phyloP scores from a whole-genome alignment of 2,113 vertebrate species.

The Rostratula benghalensis region DNA sequence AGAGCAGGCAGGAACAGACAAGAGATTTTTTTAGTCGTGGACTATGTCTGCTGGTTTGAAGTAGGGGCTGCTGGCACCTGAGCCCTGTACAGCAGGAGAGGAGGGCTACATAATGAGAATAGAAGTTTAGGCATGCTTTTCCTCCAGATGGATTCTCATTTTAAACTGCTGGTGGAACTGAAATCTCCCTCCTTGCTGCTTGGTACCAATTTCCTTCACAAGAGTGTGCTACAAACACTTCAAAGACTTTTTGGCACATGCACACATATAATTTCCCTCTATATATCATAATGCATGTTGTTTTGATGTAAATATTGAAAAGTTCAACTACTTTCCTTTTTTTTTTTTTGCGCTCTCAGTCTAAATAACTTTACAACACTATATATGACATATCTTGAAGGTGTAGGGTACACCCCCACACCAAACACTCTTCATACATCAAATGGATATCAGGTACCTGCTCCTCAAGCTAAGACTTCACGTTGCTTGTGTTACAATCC shows the following conservation, averaged over 20 bases:
- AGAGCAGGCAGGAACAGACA: neutral
- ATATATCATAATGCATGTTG: neutral
- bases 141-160: neutral
- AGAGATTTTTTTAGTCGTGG: neutral
- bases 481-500: neutral
- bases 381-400: neutral
- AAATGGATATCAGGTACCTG: neutral
- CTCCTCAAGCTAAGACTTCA: neutral
- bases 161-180: neutral
- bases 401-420: accelerated
- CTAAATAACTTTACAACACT: neutral
- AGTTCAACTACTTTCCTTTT: neutral
- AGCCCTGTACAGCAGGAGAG: neutral
- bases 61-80: neutral
- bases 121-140: neutral
- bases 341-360: neutral
- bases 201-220: neutral
- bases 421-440: neutral
- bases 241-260: neutral
- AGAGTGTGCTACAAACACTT: neutral
- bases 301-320: neutral
- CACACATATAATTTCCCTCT: neutral
- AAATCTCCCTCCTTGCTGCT: neutral
- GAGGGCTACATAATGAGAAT: neutral
- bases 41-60: neutral